Conservation (phyloP, 2,888 invertebrate genomes). For the Nymphalis c-album region DNA sequence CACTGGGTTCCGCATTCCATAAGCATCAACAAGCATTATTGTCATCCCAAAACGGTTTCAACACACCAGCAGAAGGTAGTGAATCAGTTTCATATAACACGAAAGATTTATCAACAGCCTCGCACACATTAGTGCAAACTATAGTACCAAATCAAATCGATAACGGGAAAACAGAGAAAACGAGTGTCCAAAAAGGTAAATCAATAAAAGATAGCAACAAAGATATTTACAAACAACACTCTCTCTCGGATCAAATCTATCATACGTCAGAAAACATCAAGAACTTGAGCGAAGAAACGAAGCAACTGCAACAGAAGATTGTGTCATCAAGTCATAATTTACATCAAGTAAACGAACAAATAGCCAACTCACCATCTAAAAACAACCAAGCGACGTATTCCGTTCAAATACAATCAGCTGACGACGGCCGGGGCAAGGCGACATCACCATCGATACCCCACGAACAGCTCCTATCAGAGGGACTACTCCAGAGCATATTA, state of each 20-base stretch:
- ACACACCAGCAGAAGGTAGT: slow-evolving; percentile 52
- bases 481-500: slow-evolving; percentile 89
- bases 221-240: slow-evolving; percentile 55
- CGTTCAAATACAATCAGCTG: slow-evolving; percentile 88
- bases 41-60: slow-evolving; percentile 55
- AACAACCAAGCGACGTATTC: slow-evolving; percentile 85
- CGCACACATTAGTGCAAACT: slow-evolving; percentile 62
- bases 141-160: slow-evolving; percentile 56
- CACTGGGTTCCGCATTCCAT: slow-evolving; percentile 75
- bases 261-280: slow-evolving; percentile 71
- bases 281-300: slow-evolving; percentile 66
- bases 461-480: slow-evolving; percentile 89
- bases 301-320: slow-evolving; percentile 69
- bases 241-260: slow-evolving; percentile 63
- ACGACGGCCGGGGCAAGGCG: slow-evolving; percentile 55
- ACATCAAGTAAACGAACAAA: slow-evolving; percentile 48
- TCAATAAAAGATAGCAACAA: slow-evolving; percentile 56
- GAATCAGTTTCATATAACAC: slow-evolving; percentile 56
- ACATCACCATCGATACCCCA: slow-evolving; percentile 83
- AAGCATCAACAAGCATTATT: slow-evolving; percentile 63
- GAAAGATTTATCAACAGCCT: slow-evolving; percentile 60
- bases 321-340: slow-evolving; percentile 57
- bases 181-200: slow-evolving; percentile 58
- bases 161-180: slow-evolving; percentile 50
- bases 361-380: slow-evolving; percentile 64